A percentile compares a stretch with the other conserved stretches of the same genome.
Evolutionary conservation across 2,797 vertebrate species (phyloP).

Genomic region (Lepidocolaptes lacrymiger): DNA sequence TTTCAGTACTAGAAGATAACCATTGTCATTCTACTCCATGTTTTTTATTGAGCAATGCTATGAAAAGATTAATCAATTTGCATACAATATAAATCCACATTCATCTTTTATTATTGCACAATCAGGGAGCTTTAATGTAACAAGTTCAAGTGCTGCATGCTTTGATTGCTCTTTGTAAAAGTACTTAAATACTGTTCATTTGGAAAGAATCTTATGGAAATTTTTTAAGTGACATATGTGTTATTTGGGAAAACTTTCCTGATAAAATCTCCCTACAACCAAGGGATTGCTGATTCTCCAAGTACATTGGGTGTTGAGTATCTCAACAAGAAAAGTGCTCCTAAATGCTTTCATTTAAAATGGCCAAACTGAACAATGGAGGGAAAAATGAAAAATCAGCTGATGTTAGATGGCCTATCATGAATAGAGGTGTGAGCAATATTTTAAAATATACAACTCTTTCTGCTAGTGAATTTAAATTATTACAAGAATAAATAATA

Average conservation of each 20-base stretch:
- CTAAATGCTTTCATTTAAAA: background rate
- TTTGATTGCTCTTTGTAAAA: slow-evolving; percentile 60
- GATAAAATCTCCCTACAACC: background rate
- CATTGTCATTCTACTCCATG: background rate
- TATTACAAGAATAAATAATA: background rate
- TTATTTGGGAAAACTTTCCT: background rate
- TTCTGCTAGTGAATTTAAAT: background rate
- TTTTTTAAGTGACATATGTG: background rate
- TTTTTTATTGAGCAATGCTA: slow-evolving; percentile 3
- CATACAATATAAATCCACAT: slow-evolving; percentile 57
- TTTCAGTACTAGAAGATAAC: background rate
- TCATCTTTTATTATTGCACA: slow-evolving; percentile 56
- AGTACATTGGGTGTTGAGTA: background rate
- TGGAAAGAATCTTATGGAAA: background rate
- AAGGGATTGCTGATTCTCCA: background rate
- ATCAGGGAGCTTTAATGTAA: slow-evolving; percentile 50
- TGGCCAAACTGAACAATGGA: background rate
- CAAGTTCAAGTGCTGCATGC: slow-evolving; percentile 41
- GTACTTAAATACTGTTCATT: slow-evolving; percentile 35
- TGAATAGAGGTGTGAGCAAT: background rate
- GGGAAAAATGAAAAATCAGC: background rate
- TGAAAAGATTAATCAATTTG: slow-evolving; percentile 56
- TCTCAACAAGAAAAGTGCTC: background rate
- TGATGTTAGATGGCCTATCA: background rate
- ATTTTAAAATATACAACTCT: background rate